Base-by-base conservation (phyloP, 1,140 invertebrate genomes). In the Tenebrio molitor region DNA sequence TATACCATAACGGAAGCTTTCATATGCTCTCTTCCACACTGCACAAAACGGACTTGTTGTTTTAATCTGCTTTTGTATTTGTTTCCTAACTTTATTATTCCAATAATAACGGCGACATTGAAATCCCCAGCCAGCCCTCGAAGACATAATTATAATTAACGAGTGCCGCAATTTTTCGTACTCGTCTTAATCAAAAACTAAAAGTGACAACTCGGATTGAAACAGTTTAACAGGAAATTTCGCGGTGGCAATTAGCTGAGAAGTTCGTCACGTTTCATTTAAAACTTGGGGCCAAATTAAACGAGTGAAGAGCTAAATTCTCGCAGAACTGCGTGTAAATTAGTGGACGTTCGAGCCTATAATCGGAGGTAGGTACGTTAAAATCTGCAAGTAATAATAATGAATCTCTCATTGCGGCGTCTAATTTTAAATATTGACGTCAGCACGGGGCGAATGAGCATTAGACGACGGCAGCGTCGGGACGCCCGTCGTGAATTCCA, bases 401-500 rank as follows among this genome's bases (percentile, higher is more conserved):
- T 58, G 23, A 58, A 33, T 29, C 12, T 58, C 50, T 58, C 44
- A 50, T 50, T 50, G 44, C 44, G 44, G 44, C 44, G 44, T 50
- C 25, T 58, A 58, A 58, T 58, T 58, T 58, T 58, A 58, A 58
- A 58, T 58, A 33, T 58, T 58, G 50, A 58, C 50, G 50, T 58
- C 50, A 58, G 50, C 10, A 14, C 29, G 12, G 23, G 10, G 23
- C 25, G 50, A 58, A 29, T 58, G 44, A 50, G 62, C n/a, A 19
- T 25, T 21, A 33, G 58, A 62, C n/a, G n/a, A n/a, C n/a, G n/a
- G n/a, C 8, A 53, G 34, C 64, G 64, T 42, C 64, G 64, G 64
- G 64, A 66, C 64, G 64, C 64, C 42, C 19, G 33, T 10, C 62
- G 64, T 44, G 64, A 25, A 66, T 66, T 42, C 64, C 64, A 66